Evolutionary conservation across 2,113 vertebrate genomes (phyloP), one percentile per base, ranked within the genome.

Genomic region (Clarias macrocephalus): DNA sequence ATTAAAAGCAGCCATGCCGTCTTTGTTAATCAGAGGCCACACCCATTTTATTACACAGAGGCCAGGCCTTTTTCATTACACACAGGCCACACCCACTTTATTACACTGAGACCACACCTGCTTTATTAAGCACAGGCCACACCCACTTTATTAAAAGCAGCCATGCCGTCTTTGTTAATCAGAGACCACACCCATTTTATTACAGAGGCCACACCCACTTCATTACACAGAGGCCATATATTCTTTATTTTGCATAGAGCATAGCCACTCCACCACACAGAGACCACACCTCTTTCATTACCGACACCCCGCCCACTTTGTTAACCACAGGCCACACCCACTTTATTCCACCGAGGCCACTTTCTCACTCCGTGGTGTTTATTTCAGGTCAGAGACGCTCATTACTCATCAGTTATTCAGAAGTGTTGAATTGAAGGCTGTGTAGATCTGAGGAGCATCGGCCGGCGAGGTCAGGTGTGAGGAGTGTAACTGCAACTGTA

Each of bases 331-430:
- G 33, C 70, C 33, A 72, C 21, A 11, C 30, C 70, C 21, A 13
- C 11, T 68, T n/a, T 28, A 68, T n/a, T 28, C 4, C 65, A 25
- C n/a, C 3, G n/a, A n/a, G 30, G 48, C 5, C 48, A 48, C 48
- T 48, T 48, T 48, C 7, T 83, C 59, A 88, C 85, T 88, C 72
- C 77, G 63, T 59, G 79, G 84, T 80, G 72, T 86, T 80, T 86
- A 56, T 87, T 89, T 83, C 82, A 83, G 85, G 68, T 85, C 33
- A 66, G 66, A 76, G 72, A 73, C 82, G 63, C 73, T 79, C 18
- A 56, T 89, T 90, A 81, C 81, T 63, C n/a, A 63, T 86, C 68
- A 85, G 82, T 85, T 85, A 89, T 90, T 88, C 89, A 84, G 83
- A 80, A 73, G 73, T 80, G 68, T 57, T 87, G 90, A 88, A 91